Evolutionary conservation across 2,888 invertebrate genomes (phyloP), one percentile per base, ranked within the genome.

Genomic region (Notodonta dromedarius): DNA sequence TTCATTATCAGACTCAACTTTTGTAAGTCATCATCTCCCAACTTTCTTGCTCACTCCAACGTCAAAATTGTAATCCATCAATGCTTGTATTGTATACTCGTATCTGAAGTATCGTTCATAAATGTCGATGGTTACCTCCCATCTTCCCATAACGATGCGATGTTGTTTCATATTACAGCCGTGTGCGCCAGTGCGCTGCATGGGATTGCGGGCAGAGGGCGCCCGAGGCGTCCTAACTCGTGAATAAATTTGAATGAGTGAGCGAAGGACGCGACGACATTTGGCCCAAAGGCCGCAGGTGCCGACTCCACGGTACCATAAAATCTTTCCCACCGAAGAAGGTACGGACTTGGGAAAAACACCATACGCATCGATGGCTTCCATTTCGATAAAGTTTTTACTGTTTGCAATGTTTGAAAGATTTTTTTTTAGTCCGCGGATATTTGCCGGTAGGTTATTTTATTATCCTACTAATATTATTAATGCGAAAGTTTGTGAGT

Each of bases 231-330:
- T 67, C 74, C 76, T 75, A 72, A 74, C 85, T 85, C 76, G 78
- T 88, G 89, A 88, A 89, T 89, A 89, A 86, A 89, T 89, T 90
- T 87, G 85, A 87, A 88, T 87, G 79, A 73, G 60, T 79, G 85
- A 87, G 74, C 78, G 79, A 78, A 78, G 73, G 73, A 70, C 73
- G 69, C 71, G 71, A 68, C 77, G 82, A 84, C 84, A 84, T 84
- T 82, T 82, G 83, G 79, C 82, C 79, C 75, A 73, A 71, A 74
- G 85, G 81, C 71, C 85, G 74, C 86, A 87, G 87, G 85, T 87
- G 87, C 76, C 71, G 48, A 57, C 32, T 78, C 73, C 70, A 75
- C 66, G 71, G 66, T 76, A 65, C 73, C 77, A 83, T 83, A 85
- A 86, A 85, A 73, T 65, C 52, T 53, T 62, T 53, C 42, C 61